Evolutionary conservation across 2,113 vertebrate species (phyloP), one percentile per base, ranked within the genome.

Genomic region (Spilogale gracilis): DNA sequence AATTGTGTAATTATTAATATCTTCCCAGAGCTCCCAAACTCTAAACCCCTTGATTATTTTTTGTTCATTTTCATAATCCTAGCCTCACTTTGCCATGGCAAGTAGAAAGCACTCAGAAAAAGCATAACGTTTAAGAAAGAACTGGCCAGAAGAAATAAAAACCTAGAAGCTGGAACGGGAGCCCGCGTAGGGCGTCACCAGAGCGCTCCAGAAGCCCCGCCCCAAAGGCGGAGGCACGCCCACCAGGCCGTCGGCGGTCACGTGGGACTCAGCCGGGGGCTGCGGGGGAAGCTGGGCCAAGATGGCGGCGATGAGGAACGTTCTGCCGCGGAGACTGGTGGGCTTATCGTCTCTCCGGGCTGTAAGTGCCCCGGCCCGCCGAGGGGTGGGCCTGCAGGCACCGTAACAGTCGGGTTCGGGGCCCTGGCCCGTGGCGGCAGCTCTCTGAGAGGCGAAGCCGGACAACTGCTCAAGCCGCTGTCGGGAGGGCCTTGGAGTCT

Each of bases 281-380:
- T 8, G n/a, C 21, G 0, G 2, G 7, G 56, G 8, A 45, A 8
- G 48, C 80, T 3, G 76, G 60, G 61, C 32, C 25, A 90, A 93
- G 90, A 98, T 98, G 97, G 97, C 97, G 43, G 5, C 87, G 0
- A 4, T 54, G 76, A 90, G 61, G 76, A n/a, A 1, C 0, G 2
- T 1, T 0, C 0, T 96, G 0, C 92, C 25, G 16, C 63, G 10
- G 67, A 94, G 94, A 8, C 43, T 96, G 87, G n/a, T 74, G 74
- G 92, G 92, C 95, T 67, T 95, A 90, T 84, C 95, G 69, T 92
- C 95, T 17, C 76, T 98, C 60, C 50, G 92, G 45, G 56, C 5
- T 0, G 94, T 97, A 96, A 60, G 94, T 96, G 91, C 54, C 79
- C 21, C 9, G 21, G 3, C 32, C 16, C 10, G 32, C 30, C 43